Conservation (phyloP, 2,888 invertebrate species). For the Neoaliturus tenellus region DNA sequence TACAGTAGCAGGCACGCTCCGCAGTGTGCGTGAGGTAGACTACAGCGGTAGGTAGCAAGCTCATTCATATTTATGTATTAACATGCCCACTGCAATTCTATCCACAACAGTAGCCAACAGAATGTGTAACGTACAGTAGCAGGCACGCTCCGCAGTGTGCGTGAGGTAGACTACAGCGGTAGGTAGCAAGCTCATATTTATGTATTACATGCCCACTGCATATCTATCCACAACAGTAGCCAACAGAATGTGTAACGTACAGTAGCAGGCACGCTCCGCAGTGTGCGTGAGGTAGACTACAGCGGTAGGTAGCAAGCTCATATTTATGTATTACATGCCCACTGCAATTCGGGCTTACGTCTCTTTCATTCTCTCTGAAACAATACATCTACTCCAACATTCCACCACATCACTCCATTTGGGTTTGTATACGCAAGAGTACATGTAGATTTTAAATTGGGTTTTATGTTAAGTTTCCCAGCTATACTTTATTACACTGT, state of each 20-base stretch:
- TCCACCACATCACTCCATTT: constrained; percentile 12
- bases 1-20: neutral
- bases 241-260: neutral
- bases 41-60: neutral
- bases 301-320: constrained; percentile 12
- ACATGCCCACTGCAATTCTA: neutral
- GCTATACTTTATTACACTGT: too few relatives aligned
- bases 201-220: neutral
- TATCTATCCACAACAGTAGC: neutral
- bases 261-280: neutral
- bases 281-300: neutral
- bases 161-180: constrained; percentile 10
- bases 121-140: neutral
- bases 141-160: neutral
- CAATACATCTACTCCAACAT: neutral
- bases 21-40: neutral
- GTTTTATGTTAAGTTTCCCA: too few relatives aligned
- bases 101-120: neutral
- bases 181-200: constrained; percentile 9
- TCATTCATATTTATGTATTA: constrained; percentile 2
- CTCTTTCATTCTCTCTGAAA: constrained; percentile 19
- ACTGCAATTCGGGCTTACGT: constrained; percentile 20
- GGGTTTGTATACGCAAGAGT: neutral
- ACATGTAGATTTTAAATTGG: neutral
- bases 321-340: constrained; percentile 35